Evolutionary conservation across 92 coral and sea anemone genomes (phyloP).

Genomic region (Montipora capitata): DNA sequence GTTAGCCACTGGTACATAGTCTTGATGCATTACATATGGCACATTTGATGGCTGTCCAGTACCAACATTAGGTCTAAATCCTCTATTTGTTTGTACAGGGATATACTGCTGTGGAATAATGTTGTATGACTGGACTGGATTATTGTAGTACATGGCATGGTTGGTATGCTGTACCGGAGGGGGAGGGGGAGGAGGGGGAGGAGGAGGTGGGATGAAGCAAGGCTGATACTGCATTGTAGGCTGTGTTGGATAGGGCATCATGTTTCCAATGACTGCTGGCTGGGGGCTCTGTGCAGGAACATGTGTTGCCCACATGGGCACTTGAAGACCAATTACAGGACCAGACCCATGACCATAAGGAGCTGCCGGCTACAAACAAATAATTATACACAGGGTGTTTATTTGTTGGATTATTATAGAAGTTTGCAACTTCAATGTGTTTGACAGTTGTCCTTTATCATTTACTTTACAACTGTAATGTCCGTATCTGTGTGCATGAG

Average conservation of each 20-base stretch:
- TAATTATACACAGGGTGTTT: background rate
- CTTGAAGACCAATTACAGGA: slow-evolving; percentile 42
- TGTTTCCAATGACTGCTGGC: slow-evolving; percentile 24
- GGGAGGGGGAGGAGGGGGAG: slow-evolving; percentile 24
- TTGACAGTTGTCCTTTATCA: too few relatives aligned
- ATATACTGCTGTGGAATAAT: slow-evolving; percentile 39
- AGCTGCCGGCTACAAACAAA: slow-evolving; percentile 32
- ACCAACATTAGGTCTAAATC: slow-evolving; percentile 24
- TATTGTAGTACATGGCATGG: slow-evolving; percentile 44
- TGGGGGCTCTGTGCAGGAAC: slow-evolving; percentile 36
- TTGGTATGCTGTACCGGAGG: slow-evolving; percentile 44
- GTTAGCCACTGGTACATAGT: slow-evolving; percentile 41
- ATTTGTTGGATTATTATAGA: background rate
- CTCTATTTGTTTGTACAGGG: slow-evolving; percentile 27
- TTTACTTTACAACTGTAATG: too few relatives aligned
- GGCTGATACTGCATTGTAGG: slow-evolving; percentile 42
- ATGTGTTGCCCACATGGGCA: slow-evolving; percentile 55
- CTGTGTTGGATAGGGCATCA: slow-evolving; percentile 56
- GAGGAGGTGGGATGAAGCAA: slow-evolving; percentile 30
- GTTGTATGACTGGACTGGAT: slow-evolving; percentile 50
- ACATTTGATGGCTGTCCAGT: slow-evolving; percentile 44
- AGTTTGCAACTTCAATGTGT: too few relatives aligned
- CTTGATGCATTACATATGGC: slow-evolving; percentile 38
- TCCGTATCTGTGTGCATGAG: too few relatives aligned
- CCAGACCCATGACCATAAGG: slow-evolving; percentile 46